A percentile compares a stretch with the other conserved stretches of the same genome.
These are phyloP conservation scores for Drosophila pruinosa DNA, from an alignment of 1,140 invertebrate genomes.

Conservation along the genomic window DNA sequence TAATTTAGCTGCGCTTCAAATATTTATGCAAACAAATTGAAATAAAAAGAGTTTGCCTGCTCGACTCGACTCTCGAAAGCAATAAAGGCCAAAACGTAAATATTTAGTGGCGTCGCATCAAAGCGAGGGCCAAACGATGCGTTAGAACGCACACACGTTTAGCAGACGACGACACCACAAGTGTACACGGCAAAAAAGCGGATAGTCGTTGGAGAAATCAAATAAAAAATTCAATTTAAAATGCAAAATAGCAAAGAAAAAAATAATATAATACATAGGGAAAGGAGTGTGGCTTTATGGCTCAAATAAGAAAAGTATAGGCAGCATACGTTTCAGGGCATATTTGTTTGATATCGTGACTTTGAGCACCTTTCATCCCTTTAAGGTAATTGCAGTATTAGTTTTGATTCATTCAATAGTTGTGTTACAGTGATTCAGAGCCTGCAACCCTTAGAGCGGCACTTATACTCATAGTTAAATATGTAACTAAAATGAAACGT, in stretches of 20 bases:
- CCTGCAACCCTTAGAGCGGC: not conserved
- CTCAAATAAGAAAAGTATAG: not conserved
- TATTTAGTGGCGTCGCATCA: slow-evolving; percentile 55
- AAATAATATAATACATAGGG: not conserved
- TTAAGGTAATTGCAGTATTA: not conserved
- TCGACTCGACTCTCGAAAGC: slow-evolving; percentile 54
- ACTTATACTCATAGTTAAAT: slow-evolving; percentile 18
- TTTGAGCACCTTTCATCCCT: not conserved
- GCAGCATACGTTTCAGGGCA: not conserved
- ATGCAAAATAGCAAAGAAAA: not conserved
- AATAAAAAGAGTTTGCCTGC: slow-evolving; percentile 66
- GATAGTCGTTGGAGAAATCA: not conserved
- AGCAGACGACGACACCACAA: no score
- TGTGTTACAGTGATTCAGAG: no score
- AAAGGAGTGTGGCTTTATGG: not conserved
- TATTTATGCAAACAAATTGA: slow-evolving; percentile 81
- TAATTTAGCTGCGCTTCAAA: slow-evolving; percentile 74
- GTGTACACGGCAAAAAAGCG: not conserved
- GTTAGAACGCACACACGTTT: slow-evolving; percentile 13
- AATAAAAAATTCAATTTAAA: not conserved
- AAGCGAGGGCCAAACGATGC: slow-evolving; percentile 17
- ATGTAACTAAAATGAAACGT: slow-evolving; percentile 43
- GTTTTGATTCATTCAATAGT: not conserved
- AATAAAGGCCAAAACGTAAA: slow-evolving; percentile 74
- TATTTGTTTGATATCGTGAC: no score